Conservation (phyloP, 2,797 vertebrate species). For the Malacoctenus gilli region DNA sequence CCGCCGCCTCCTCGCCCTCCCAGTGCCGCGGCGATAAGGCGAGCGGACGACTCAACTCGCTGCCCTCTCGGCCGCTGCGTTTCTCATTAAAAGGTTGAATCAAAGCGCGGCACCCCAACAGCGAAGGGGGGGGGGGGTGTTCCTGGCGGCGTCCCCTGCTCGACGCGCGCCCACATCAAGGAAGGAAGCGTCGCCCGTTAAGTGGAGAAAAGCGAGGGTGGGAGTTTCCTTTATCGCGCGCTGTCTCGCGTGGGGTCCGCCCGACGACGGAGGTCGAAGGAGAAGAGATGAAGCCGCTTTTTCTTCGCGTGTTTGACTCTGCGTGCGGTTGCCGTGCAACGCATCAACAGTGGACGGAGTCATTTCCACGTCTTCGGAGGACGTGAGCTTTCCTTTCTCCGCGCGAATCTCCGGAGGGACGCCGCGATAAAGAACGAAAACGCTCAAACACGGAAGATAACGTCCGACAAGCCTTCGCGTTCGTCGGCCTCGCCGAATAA, state of each 20-base stretch:
- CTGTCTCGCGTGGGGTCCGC: constrained; percentile 9
- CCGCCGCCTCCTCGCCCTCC: constrained; percentile 4
- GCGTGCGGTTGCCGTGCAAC: not conserved
- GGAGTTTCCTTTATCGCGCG: constrained; percentile 16
- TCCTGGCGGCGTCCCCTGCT: constrained; percentile 32
- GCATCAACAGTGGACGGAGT: not conserved
- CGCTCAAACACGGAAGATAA: too few relatives aligned
- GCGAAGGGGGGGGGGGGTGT: too few relatives aligned
- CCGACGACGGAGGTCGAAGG: constrained; percentile 3
- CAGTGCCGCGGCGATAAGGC: constrained; percentile 1
- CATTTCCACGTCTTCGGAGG: not conserved
- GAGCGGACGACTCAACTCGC: constrained; percentile 26
- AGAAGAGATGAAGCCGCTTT: not conserved
- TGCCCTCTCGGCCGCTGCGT: constrained; percentile 31
- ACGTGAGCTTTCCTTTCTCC: too few relatives aligned
- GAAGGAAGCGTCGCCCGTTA: constrained; percentile 38
- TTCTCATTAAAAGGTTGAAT: constrained; percentile 54
- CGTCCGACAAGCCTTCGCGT: too few relatives aligned
- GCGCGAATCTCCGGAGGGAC: too few relatives aligned
- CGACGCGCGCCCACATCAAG: constrained; percentile 45
- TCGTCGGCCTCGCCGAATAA: too few relatives aligned
- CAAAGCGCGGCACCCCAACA: constrained; percentile 34
- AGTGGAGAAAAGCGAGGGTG: not conserved
- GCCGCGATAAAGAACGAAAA: too few relatives aligned
- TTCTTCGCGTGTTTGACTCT: not conserved